These are phyloP conservation scores for Podiceps cristatus DNA, from an alignment of 2,113 vertebrate genomes.

Conservation along the genomic window DNA sequence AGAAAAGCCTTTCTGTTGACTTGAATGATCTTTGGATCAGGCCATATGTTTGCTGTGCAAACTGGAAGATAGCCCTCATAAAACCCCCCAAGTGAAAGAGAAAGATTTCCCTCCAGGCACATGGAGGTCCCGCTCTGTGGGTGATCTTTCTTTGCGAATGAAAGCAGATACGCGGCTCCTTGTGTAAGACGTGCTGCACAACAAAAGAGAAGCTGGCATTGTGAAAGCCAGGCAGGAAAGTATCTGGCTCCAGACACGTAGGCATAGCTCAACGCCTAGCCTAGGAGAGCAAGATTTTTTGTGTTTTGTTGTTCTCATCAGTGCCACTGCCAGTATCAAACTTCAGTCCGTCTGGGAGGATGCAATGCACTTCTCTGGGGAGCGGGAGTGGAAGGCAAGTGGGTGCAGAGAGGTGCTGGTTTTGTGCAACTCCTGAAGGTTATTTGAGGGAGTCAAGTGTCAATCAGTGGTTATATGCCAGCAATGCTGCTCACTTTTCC, in stretches of 20 bases:
- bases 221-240: neutral
- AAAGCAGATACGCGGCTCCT: neutral
- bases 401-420: neutral
- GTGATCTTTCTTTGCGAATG: conserved; percentile 17
- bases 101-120: neutral
- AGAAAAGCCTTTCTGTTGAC: neutral
- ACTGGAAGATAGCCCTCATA: neutral
- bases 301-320: neutral
- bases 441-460: neutral
- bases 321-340: neutral
- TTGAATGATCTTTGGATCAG: neutral
- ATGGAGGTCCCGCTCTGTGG: neutral
- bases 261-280: neutral
- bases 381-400: neutral
- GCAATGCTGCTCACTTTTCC: neutral
- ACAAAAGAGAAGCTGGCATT: conserved; percentile 22
- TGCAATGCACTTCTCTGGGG: neutral
- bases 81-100: neutral
- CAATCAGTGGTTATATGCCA: neutral
- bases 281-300: neutral
- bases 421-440: neutral
- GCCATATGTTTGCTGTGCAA: neutral
- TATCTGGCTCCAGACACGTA: conserved; percentile 24
- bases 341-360: neutral
- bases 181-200: neutral